These are phyloP conservation scores for Siderastrea radians DNA, from an alignment of 92 coral and sea anemone genomes.

Conservation along the genomic window DNA sequence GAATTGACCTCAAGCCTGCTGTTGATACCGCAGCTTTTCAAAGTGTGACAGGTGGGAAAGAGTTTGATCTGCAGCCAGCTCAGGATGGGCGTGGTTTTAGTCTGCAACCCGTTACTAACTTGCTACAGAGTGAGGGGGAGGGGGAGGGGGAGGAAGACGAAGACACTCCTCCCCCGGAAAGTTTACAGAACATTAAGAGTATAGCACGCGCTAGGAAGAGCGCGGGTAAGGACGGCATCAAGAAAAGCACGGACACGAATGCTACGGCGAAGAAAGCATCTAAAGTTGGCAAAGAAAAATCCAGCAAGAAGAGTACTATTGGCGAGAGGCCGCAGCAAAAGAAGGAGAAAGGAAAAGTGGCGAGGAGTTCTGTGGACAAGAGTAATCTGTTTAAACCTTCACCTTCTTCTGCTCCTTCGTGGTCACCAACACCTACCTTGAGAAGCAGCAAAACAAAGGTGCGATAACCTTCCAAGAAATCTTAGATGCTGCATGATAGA, in stretches of 20 bases:
- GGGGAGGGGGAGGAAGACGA: constrained; percentile 74
- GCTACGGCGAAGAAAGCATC: constrained; percentile 43
- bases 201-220: constrained; percentile 81
- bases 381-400: constrained; percentile 71
- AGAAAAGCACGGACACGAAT: constrained; percentile 51
- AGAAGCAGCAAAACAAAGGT: constrained; percentile 84
- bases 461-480: not conserved
- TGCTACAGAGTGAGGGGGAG: constrained; percentile 64
- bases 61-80: constrained; percentile 51
- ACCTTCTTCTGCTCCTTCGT: constrained; percentile 86
- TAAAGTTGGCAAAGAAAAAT: constrained; percentile 13
- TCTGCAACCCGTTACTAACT: constrained; percentile 72
- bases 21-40: not conserved
- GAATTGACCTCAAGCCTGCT: constrained; percentile 8
- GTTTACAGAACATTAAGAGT: constrained; percentile 90
- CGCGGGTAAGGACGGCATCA: constrained; percentile 60
- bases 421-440: constrained; percentile 88
- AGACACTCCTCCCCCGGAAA: constrained; percentile 96
- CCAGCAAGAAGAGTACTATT: not conserved
- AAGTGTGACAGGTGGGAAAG: constrained; percentile 37
- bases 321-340: constrained; percentile 50
- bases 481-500: too few relatives aligned
- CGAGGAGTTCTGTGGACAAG: constrained; percentile 30
- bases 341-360: constrained; percentile 44
- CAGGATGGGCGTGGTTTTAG: constrained; percentile 59